phyloP scores from a whole-genome alignment of 2,113 vertebrate genomes.

The Eulemur rufifrons region DNA sequence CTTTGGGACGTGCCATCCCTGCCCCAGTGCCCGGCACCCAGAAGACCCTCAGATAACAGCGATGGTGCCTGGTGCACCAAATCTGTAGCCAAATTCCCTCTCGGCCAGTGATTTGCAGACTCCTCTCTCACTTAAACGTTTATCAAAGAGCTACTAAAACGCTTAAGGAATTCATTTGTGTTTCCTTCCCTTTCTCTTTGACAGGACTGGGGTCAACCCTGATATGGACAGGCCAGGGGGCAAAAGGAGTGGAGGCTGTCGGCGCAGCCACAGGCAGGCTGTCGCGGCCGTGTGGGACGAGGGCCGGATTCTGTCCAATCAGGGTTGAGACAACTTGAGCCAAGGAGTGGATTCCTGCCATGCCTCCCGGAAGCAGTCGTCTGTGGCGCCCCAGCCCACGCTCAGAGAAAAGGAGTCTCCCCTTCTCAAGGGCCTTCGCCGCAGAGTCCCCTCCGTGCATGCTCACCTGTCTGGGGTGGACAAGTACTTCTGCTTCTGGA shows the following conservation, averaged over 20 bases:
- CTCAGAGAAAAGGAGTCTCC: fast-evolving
- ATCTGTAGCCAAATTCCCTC: not conserved
- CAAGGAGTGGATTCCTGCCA: not conserved
- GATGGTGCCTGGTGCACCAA: not conserved
- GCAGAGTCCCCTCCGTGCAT: fast-evolving
- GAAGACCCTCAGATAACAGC: not conserved
- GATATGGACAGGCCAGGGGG: not conserved
- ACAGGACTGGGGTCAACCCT: not conserved
- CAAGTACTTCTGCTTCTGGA: constrained; percentile 99
- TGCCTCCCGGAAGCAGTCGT: not conserved
- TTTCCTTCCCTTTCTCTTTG: not conserved
- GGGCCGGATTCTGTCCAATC: not conserved
- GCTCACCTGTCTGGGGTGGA: constrained; percentile 97
- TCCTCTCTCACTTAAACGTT: not conserved
- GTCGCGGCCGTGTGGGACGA: fast-evolving
- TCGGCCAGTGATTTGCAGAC: not conserved
- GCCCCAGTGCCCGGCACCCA: not conserved
- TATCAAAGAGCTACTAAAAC: not conserved
- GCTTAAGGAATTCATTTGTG: not conserved
- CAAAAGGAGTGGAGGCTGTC: not conserved
- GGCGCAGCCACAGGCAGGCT: not conserved
- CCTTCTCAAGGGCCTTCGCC: not conserved
- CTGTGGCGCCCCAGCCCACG: fast-evolving
- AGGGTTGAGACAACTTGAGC: not conserved
- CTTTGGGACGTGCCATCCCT: not conserved